phyloP scores from a whole-genome alignment of 2,113 vertebrate species.

The Hemiprocne comata region DNA sequence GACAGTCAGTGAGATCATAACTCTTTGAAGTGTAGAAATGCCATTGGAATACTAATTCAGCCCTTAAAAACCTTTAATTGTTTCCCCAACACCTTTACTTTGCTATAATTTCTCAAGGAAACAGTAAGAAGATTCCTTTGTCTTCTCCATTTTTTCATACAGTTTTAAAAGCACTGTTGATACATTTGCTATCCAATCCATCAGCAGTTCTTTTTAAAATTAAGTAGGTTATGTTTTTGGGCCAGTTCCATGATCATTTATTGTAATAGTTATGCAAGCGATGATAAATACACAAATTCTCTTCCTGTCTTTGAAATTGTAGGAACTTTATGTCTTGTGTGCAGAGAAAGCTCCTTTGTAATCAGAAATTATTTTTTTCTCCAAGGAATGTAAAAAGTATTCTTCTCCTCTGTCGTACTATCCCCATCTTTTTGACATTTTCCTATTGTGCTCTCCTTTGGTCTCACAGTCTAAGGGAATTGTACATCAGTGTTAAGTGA shows the following conservation, averaged over 20 bases:
- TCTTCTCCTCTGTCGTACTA: background rate
- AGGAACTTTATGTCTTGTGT: background rate
- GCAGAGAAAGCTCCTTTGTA: background rate
- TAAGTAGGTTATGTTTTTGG: background rate
- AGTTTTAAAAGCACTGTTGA: background rate
- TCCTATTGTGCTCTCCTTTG: background rate
- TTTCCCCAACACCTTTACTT: background rate
- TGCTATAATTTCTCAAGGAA: background rate
- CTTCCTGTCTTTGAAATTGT: background rate
- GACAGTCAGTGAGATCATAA: background rate
- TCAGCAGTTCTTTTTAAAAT: background rate
- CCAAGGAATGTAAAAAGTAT: background rate
- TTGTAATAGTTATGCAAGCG: background rate
- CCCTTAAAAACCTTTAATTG: background rate
- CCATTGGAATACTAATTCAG: background rate
- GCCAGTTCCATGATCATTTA: background rate
- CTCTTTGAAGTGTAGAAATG: background rate
- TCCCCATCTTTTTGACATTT: fast-evolving
- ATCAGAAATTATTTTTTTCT: background rate
- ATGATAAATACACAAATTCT: background rate
- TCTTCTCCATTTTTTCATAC: background rate
- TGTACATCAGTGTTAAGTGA: background rate
- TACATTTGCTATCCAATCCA: background rate
- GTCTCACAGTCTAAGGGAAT: background rate
- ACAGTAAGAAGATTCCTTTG: background rate